Conservation (phyloP, 1,140 invertebrate species). For the Drosophila ercepeae region DNA sequence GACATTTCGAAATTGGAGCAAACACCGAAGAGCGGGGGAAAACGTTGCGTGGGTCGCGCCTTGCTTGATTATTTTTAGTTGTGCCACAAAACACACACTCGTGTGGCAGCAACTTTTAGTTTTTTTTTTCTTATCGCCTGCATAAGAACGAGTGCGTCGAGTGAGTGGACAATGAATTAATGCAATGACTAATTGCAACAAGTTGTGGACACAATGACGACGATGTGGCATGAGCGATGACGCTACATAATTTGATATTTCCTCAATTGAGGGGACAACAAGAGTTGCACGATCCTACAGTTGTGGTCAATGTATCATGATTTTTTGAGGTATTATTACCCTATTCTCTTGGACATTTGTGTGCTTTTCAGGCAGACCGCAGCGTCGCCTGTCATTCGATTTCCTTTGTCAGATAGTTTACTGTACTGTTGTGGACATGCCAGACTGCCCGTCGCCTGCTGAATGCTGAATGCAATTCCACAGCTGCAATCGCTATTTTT, state of each 20-base stretch:
- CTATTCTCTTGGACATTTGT: not conserved
- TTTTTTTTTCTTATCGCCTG: constrained; percentile 12
- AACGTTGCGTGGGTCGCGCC: constrained; percentile 70
- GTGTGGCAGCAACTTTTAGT: not conserved
- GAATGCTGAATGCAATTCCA: constrained; percentile 8
- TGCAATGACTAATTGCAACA: constrained; percentile 65
- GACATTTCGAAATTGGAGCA: constrained; percentile 74
- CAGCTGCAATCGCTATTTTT: constrained; percentile 3
- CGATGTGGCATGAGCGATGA: constrained; percentile 37
- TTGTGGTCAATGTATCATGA: constrained; percentile 6
- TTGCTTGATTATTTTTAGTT: constrained; percentile 55
- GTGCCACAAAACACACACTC: not conserved
- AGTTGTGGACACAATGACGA: constrained; percentile 53
- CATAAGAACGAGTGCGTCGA: constrained; percentile 9
- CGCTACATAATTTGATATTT: constrained; percentile 75
- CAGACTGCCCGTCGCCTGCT: constrained; percentile 63
- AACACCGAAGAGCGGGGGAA: constrained; percentile 9
- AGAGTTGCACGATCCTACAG: constrained; percentile 9
- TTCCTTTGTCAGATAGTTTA: constrained; percentile 43
- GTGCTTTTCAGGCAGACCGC: no score
- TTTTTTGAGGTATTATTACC: not conserved
- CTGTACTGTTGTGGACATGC: constrained; percentile 23
- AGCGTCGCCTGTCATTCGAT: no score
- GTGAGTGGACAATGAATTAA: constrained; percentile 19
- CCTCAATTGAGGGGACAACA: constrained; percentile 64